These are phyloP conservation scores for Colistium nudipinnis DNA, from an alignment of 2,113 vertebrate species.

Conservation along the genomic window DNA sequence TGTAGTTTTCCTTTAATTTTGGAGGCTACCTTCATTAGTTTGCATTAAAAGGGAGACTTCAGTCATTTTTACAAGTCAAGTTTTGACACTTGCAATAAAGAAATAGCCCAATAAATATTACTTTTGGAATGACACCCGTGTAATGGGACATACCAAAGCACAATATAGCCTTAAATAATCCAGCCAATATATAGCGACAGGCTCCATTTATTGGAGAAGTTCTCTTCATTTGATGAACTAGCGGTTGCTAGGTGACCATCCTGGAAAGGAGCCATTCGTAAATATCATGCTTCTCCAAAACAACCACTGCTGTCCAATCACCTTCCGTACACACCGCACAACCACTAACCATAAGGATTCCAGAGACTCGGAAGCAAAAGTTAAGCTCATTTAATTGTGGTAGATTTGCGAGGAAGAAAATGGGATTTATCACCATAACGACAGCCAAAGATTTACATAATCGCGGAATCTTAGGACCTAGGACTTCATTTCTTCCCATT, in stretches of 20 bases:
- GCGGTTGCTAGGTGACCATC: slow-evolving; percentile 75
- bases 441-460: not conserved
- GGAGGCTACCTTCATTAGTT: not conserved
- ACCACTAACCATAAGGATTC: slow-evolving; percentile 74
- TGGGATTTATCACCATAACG: no score
- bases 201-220: slow-evolving; percentile 34
- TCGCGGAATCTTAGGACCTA: not conserved
- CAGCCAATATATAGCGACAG: no score
- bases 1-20: not conserved
- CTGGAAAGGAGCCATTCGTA: slow-evolving; percentile 56
- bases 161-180: no score
- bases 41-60: not conserved
- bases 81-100: no score
- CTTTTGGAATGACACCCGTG: no score
- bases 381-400: slow-evolving; percentile 11
- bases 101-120: no score
- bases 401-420: not conserved
- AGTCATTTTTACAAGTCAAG: no score
- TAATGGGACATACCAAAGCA: no score
- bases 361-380: slow-evolving; percentile 67
- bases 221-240: slow-evolving; percentile 64
- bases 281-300: slow-evolving; percentile 36
- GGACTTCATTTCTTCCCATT: not conserved
- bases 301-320: slow-evolving; percentile 49
- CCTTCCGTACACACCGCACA: slow-evolving; percentile 54